Conservation (phyloP, 2,797 vertebrate genomes). For the Takifugu ocellatus region DNA sequence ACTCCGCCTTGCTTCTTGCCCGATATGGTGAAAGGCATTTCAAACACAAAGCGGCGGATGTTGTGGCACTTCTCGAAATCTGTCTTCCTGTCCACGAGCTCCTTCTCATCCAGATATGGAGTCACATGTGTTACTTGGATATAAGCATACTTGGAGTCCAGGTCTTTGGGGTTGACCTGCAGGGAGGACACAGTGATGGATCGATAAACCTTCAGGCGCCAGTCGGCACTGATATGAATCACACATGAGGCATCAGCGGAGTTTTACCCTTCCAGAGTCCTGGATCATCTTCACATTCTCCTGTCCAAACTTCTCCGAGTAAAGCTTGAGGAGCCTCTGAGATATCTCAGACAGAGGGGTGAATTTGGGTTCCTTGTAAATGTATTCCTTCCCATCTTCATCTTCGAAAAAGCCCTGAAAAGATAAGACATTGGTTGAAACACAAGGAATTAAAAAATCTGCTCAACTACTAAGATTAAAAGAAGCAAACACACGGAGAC, state of each 20-base stretch:
- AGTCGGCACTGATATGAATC: not conserved
- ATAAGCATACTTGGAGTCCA: conserved; percentile 96
- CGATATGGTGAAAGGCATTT: conserved; percentile 96
- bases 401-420: conserved; percentile 96
- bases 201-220: not conserved
- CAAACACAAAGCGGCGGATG: conserved; percentile 94
- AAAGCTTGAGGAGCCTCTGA: conserved; percentile 93
- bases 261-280: conserved; percentile 90
- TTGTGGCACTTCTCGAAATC: conserved; percentile 96
- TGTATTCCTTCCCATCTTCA: conserved; percentile 97
- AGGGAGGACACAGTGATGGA: conserved; percentile 1
- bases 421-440: conserved; percentile 11
- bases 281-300: conserved; percentile 99
- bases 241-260: not conserved
- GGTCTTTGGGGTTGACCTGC: conserved; percentile 95
- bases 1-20: conserved; percentile 94
- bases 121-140: conserved; percentile 96
- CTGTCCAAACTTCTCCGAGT: conserved; percentile 95
- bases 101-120: conserved; percentile 95
- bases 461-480: conserved; percentile 1
- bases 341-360: conserved; percentile 95
- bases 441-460: conserved; percentile 3
- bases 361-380: conserved; percentile 98
- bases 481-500: conserved; percentile 29
- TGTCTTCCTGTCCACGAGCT: conserved; percentile 89